phyloP scores from a whole-genome alignment of 2,888 invertebrate species.

The Caenorhabditis imperialis region DNA sequence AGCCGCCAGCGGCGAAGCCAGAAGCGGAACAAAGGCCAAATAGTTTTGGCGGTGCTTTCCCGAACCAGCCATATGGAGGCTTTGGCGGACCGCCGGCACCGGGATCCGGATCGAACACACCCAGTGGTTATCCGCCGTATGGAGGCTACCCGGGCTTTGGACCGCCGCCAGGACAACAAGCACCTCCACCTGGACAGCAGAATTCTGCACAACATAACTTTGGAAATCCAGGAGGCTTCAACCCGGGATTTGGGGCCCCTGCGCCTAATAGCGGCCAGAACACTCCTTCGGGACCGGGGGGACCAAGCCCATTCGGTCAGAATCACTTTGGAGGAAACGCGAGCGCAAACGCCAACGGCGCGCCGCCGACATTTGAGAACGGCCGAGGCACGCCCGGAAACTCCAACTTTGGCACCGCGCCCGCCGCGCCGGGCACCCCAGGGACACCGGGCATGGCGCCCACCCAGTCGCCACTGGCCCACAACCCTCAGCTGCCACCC shows the following conservation, averaged over 20 bases:
- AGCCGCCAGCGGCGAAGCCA: conserved; percentile 12
- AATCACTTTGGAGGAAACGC: background rate
- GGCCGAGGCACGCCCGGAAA: conserved; percentile 13
- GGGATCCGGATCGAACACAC: background rate
- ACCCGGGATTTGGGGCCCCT: no score
- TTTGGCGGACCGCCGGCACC: background rate
- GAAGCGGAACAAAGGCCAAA: conserved; percentile 20
- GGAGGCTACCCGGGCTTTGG: conserved; percentile 19
- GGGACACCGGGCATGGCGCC: no score
- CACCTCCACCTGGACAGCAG: background rate
- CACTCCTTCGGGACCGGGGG: background rate
- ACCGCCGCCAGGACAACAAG: background rate
- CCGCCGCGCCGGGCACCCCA: no score
- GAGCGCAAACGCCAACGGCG: background rate
- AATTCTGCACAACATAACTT: background rate
- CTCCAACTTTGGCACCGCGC: background rate
- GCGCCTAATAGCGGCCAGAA: no score
- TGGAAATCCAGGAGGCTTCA: no score
- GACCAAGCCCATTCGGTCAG: background rate
- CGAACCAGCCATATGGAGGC: background rate
- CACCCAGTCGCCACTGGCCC: conserved; percentile 14
- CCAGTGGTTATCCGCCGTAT: background rate
- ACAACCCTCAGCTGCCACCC: conserved; percentile 22
- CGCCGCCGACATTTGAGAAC: background rate
- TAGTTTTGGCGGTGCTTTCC: conserved; percentile 6